phyloP scores from a whole-genome alignment of 2,888 invertebrate genomes.

The Melipona bicolor region DNA sequence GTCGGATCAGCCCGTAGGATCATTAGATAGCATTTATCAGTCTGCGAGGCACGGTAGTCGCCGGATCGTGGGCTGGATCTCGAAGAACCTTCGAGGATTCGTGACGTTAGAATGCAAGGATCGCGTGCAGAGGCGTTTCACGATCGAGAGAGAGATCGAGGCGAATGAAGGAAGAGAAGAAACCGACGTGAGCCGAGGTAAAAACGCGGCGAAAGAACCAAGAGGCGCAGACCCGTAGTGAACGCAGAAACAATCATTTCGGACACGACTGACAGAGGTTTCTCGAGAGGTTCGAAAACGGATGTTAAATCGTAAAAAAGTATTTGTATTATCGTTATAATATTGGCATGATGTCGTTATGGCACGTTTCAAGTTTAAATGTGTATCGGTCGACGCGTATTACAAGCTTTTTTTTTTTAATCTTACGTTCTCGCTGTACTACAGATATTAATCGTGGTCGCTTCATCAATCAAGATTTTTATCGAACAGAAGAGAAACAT shows the following conservation, averaged over 20 bases:
- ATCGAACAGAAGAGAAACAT: constrained; percentile 23
- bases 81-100: background rate
- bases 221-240: constrained; percentile 53
- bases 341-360: constrained; percentile 84
- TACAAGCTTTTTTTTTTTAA: constrained; percentile 52
- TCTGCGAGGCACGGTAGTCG: background rate
- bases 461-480: constrained; percentile 56
- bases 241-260: constrained; percentile 31
- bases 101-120: constrained; percentile 7
- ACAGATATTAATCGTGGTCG: constrained; percentile 53
- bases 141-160: constrained; percentile 51
- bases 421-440: constrained; percentile 58
- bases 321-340: constrained; percentile 79
- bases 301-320: constrained; percentile 78
- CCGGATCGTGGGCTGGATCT: background rate
- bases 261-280: constrained; percentile 71
- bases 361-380: constrained; percentile 82
- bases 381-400: constrained; percentile 75
- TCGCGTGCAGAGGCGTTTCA: constrained; percentile 23
- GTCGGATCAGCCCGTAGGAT: background rate
- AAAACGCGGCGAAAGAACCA: constrained; percentile 40
- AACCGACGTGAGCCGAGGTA: constrained; percentile 34
- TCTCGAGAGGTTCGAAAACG: constrained; percentile 68
- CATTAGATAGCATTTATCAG: constrained; percentile 8
- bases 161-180: constrained; percentile 40